These are phyloP conservation scores for Oscheius sp. DNA, from an alignment of 1,140 invertebrate genomes.

Conservation along the genomic window DNA sequence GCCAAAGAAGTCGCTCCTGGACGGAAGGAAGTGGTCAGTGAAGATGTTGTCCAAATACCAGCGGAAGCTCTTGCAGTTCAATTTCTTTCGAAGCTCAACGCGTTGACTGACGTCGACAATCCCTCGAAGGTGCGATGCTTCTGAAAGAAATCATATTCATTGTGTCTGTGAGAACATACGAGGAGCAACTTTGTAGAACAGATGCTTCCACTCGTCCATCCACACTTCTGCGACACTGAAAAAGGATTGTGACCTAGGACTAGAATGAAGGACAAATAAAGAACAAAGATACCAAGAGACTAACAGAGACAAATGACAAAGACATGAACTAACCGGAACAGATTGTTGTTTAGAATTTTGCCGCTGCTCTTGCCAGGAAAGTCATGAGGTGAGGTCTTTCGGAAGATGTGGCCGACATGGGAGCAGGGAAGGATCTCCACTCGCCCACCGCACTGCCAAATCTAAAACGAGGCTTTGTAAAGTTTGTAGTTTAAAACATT, in stretches of 20 bases:
- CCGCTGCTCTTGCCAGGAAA: conserved; percentile 79
- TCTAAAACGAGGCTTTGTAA: conserved; percentile 71
- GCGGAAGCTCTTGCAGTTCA: conserved; percentile 87
- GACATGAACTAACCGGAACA: background rate
- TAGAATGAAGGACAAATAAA: too few species aligned
- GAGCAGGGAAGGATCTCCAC: conserved; percentile 91
- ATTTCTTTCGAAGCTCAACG: conserved; percentile 71
- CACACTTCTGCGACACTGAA: conserved; percentile 66
- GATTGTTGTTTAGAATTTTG: conserved; percentile 17
- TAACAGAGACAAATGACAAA: too few species aligned
- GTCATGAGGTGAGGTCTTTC: conserved; percentile 90
- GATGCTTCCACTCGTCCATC: conserved; percentile 95
- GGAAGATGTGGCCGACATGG: conserved; percentile 79
- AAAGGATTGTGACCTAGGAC: too few species aligned
- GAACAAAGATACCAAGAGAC: too few species aligned
- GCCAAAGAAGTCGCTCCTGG: conserved; percentile 76
- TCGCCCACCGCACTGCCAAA: conserved; percentile 94
- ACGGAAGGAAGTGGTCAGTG: conserved; percentile 88
- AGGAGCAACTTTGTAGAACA: conserved; percentile 97
- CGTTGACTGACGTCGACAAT: conserved; percentile 70
- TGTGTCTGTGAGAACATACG: conserved; percentile 67
- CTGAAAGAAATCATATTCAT: conserved; percentile 57
- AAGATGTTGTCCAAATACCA: conserved; percentile 96
- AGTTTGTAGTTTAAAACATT: background rate
- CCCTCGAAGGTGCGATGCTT: conserved; percentile 68